Conservation (phyloP, 2,888 invertebrate genomes). For the Chloroclysta siterata region DNA sequence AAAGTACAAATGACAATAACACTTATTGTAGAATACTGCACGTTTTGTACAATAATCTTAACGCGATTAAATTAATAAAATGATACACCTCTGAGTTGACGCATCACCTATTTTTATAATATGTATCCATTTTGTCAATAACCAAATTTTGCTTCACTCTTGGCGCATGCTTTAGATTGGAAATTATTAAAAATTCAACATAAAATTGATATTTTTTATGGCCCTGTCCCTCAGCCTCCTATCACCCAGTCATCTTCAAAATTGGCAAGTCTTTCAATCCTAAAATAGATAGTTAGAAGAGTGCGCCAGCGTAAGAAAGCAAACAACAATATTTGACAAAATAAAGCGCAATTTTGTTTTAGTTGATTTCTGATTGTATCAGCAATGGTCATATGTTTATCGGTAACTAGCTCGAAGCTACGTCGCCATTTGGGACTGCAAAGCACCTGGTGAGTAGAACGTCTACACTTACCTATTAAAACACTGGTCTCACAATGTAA, state of each 20-base stretch:
- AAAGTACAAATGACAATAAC: too few relatives aligned
- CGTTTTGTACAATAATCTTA: conserved; percentile 24
- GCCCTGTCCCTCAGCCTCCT: neutral
- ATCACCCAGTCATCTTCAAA: neutral
- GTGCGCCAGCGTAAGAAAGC: neutral
- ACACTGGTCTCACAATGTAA: too few relatives aligned
- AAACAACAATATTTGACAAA: neutral
- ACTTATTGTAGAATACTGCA: conserved; percentile 21
- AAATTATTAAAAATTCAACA: neutral
- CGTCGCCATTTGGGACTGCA: too few relatives aligned
- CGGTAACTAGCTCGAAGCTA: too few relatives aligned
- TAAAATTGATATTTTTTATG: neutral
- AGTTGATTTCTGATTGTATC: too few relatives aligned
- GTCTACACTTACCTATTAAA: too few relatives aligned
- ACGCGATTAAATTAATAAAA: too few relatives aligned
- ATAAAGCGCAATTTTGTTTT: neutral
- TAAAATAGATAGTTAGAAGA: neutral
- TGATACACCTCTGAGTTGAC: too few relatives aligned
- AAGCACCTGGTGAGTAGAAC: too few relatives aligned
- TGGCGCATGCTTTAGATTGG: neutral
- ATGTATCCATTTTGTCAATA: neutral
- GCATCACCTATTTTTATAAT: neutral
- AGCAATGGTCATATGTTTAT: too few relatives aligned
- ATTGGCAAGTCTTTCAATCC: neutral
- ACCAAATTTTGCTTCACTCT: neutral